These are phyloP conservation scores for Urocolius indicus DNA, from an alignment of 2,113 vertebrate genomes.

Conservation along the genomic window DNA sequence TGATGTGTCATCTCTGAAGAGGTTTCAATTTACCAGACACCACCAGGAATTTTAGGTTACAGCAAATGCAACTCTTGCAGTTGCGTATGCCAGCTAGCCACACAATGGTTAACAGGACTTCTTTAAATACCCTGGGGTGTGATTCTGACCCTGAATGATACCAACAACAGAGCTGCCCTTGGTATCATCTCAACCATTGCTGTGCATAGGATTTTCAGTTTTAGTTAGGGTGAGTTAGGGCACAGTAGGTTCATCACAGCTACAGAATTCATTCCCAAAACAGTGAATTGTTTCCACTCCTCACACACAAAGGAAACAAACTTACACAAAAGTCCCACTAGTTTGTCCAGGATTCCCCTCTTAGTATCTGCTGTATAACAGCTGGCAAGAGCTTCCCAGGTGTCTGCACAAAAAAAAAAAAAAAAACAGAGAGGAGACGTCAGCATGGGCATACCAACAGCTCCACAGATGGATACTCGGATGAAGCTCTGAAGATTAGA, in stretches of 20 bases:
- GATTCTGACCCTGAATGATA: not conserved
- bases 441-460: not conserved
- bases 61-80: not conserved
- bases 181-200: not conserved
- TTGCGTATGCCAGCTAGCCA: not conserved
- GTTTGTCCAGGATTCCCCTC: not conserved
- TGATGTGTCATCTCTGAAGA: not conserved
- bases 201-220: not conserved
- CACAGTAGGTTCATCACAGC: not conserved
- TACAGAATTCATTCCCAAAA: not conserved
- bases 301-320: not conserved
- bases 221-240: not conserved
- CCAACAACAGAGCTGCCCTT: not conserved
- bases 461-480: not conserved
- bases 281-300: not conserved
- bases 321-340: not conserved
- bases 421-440: not conserved
- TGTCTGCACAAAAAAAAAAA: not conserved
- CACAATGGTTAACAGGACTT: not conserved
- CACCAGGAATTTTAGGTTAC: not conserved
- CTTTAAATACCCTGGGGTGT: not conserved
- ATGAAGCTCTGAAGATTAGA: not conserved
- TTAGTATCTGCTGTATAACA: not conserved
- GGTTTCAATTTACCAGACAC: not conserved
- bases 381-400: conserved; percentile 5